Conservation (phyloP, 2,888 invertebrate genomes). For the Hyposoter didymator region DNA sequence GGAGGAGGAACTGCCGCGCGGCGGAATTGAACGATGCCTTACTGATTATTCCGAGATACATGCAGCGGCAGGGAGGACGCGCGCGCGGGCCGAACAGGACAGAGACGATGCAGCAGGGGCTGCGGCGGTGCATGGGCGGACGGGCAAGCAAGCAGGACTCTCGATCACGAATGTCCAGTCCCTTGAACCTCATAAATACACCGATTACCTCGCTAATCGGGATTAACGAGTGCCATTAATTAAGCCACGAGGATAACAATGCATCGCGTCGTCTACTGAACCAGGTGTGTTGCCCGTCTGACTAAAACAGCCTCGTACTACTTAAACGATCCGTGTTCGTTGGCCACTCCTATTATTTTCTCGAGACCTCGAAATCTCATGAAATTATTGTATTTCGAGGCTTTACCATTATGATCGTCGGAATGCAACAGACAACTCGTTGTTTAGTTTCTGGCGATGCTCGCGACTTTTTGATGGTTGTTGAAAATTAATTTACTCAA, state of each 20-base stretch:
- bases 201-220: constrained; percentile 61
- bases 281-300: constrained; percentile 59
- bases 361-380: background rate
- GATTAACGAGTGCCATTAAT: constrained; percentile 62
- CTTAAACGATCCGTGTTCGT: constrained; percentile 7
- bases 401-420: no score
- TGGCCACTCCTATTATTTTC: background rate
- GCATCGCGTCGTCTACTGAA: constrained; percentile 14
- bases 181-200: constrained; percentile 58
- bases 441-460: no score
- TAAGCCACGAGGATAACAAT: constrained; percentile 53
- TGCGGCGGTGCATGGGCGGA: background rate
- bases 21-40: constrained; percentile 49
- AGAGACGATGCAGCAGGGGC: background rate
- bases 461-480: no score
- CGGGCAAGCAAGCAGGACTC: background rate
- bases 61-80: background rate
- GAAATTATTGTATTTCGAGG: no score
- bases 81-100: no score
- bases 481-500: no score
- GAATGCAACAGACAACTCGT: no score
- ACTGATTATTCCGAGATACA: constrained; percentile 42
- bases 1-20: background rate
- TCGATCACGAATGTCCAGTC: constrained; percentile 42
- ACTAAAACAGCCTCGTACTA: constrained; percentile 50